Evolutionary conservation across 2,113 vertebrate species (phyloP).

Genomic region (Neodontobutis hainanensis): DNA sequence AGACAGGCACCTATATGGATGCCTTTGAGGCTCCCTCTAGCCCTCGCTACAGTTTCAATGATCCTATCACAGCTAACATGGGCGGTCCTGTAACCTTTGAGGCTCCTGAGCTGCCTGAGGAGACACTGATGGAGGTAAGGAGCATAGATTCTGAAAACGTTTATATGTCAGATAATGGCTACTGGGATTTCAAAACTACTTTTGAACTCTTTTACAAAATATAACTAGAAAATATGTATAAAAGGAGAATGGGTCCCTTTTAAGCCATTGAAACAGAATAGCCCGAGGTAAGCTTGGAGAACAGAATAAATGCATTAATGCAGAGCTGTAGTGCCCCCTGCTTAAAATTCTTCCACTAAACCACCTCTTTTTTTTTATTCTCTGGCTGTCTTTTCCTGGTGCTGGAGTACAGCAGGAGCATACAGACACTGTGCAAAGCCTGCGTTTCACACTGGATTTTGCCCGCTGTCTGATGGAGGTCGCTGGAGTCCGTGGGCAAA

Average conservation of each 20-base stretch:
- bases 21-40: slow-evolving; percentile 81
- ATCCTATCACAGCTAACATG: slow-evolving; percentile 85
- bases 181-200: background rate
- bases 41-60: slow-evolving; percentile 84
- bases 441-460: slow-evolving; percentile 91
- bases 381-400: background rate
- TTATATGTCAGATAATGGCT: background rate
- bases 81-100: slow-evolving; percentile 89
- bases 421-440: slow-evolving; percentile 87
- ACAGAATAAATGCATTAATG: background rate
- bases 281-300: background rate
- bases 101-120: slow-evolving; percentile 92
- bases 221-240: background rate
- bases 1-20: slow-evolving; percentile 81
- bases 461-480: slow-evolving; percentile 90
- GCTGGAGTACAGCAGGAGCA: slow-evolving; percentile 88
- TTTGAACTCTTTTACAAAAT: too few species aligned
- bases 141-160: background rate
- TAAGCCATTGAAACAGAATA: slow-evolving; percentile 1
- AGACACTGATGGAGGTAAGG: slow-evolving; percentile 96
- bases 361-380: background rate
- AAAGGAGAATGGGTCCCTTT: background rate
- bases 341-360: slow-evolving; percentile 11
- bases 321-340: slow-evolving; percentile 3
- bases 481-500: slow-evolving; percentile 78